Evolutionary conservation across 92 coral and sea anemone species (phyloP), one percentile per base, ranked within the genome.

Genomic region (Bergia sp.): DNA sequence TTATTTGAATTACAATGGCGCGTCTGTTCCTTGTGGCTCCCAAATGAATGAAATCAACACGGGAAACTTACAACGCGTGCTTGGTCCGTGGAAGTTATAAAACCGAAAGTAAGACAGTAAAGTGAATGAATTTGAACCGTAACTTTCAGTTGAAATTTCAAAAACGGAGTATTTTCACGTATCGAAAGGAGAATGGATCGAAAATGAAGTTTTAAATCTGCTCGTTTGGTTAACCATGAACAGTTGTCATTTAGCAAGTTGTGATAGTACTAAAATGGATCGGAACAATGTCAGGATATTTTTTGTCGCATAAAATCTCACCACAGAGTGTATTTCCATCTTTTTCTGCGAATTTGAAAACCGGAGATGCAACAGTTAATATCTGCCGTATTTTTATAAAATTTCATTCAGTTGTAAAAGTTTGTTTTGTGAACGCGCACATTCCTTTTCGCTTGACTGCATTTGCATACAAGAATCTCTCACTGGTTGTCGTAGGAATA

Each of bases 361-460:
- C 10, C 42, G 5, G 16, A 53, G 79, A 16, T 9, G 20, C 9
- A 29, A 23, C 7, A 37, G 21, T 43, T 36, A 84, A 69, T 84
- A 71, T 69, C 41, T 84, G 7, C 29, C 10, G 43, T 15, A 84
- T 84, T 84, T 64, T 71, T 4, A 47, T 44, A 44, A 42, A 84
- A 67, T 69, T 84, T 69, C 66, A 44, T 38, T 73, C 65, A 71
- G n/a, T 44, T 82, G 23, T 82, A 36, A 71, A 44, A 82, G 77
- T 82, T 67, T 71, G 18, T 20, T 44, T 83, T 45, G 76, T 49
- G 87, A 83, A 64, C 40, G 65, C 39, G 47, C 45, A 44, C 50
- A 84, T 69, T 84, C 78, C 79, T 44, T 84, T 69, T 71, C 87
- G 87, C 67, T 72, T 69, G 87, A 84, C 15, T 71, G 78, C 87